phyloP scores from a whole-genome alignment of 2,888 invertebrate genomes.

The Chaetogeoica ovagalla region DNA sequence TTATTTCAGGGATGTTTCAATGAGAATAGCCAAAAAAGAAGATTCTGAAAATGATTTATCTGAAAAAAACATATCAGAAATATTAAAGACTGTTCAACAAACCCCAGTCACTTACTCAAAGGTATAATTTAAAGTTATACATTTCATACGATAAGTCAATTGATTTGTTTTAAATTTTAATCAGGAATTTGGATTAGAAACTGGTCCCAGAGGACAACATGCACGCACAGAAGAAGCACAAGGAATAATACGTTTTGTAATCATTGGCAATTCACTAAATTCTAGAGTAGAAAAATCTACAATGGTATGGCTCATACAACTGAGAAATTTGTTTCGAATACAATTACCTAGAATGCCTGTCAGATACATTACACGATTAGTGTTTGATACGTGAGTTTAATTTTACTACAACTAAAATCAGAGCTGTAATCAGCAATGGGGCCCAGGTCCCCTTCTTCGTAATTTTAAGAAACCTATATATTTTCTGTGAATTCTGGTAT shows the following conservation, averaged over 20 bases:
- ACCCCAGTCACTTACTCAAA: slow-evolving; percentile 15
- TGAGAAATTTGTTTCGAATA: slow-evolving; percentile 93
- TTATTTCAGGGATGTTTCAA: slow-evolving; percentile 27
- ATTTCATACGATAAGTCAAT: too few relatives aligned
- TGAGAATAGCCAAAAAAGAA: slow-evolving; percentile 22
- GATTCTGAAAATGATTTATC: slow-evolving; percentile 20
- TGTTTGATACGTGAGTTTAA: slow-evolving; percentile 82
- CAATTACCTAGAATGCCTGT: slow-evolving; percentile 97
- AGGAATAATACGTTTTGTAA: slow-evolving; percentile 89
- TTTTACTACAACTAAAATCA: background rate
- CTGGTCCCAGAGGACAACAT: slow-evolving; percentile 85
- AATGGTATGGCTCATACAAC: slow-evolving; percentile 88
- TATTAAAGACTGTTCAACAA: slow-evolving; percentile 22
- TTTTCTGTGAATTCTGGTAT: too few relatives aligned
- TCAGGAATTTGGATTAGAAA: slow-evolving; percentile 76
- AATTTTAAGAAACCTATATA: too few relatives aligned
- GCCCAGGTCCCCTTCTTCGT: too few relatives aligned
- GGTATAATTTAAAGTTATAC: slow-evolving; percentile 15
- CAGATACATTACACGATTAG: slow-evolving; percentile 92
- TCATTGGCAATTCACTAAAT: slow-evolving; percentile 89
- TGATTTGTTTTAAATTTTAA: background rate
- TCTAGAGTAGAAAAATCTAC: slow-evolving; percentile 81
- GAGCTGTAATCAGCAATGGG: too few relatives aligned
- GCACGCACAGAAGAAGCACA: slow-evolving; percentile 87
- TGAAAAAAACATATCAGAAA: slow-evolving; percentile 19